A percentile compares a stretch with the other conserved stretches of the same genome.
phyloP scores from a whole-genome alignment of 2,888 invertebrate genomes.

The Halictus ligatus region DNA sequence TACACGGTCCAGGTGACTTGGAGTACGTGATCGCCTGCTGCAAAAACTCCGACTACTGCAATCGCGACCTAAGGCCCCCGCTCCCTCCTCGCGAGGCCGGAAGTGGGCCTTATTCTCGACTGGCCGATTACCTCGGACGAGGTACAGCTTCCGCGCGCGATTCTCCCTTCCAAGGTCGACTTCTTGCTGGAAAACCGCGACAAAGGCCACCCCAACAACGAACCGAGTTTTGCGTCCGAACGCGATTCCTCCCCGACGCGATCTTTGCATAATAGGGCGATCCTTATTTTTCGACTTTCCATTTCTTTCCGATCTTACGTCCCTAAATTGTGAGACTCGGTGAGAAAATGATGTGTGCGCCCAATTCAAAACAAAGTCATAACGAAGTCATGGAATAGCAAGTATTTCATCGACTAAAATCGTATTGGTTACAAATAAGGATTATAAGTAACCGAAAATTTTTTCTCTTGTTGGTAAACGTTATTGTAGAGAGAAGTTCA shows the following conservation, averaged over 20 bases:
- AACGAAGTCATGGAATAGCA: no score
- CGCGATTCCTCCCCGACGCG: background rate
- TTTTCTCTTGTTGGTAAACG: no score
- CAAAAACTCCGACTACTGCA: slow-evolving; percentile 91
- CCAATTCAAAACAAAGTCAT: no score
- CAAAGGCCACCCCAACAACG: background rate
- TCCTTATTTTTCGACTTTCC: no score
- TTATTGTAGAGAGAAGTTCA: no score
- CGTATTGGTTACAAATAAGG: no score
- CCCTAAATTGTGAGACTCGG: no score
- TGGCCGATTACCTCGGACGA: slow-evolving; percentile 77
- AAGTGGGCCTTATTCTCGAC: slow-evolving; percentile 75
- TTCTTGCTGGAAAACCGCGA: background rate
- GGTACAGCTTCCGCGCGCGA: slow-evolving; percentile 70
- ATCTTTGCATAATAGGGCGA: no score
- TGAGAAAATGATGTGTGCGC: no score
- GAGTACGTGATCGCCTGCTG: slow-evolving; percentile 92
- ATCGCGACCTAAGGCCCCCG: slow-evolving; percentile 88
- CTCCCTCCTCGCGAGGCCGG: slow-evolving; percentile 71
- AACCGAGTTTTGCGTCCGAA: background rate
- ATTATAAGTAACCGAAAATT: no score
- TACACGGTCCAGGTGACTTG: slow-evolving; percentile 84
- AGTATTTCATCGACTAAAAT: no score
- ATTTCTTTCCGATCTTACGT: no score
- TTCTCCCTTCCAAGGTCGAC: slow-evolving; percentile 51